Evolutionary conservation across 2,888 invertebrate genomes (phyloP).

Genomic region (Drosophila monieri): DNA sequence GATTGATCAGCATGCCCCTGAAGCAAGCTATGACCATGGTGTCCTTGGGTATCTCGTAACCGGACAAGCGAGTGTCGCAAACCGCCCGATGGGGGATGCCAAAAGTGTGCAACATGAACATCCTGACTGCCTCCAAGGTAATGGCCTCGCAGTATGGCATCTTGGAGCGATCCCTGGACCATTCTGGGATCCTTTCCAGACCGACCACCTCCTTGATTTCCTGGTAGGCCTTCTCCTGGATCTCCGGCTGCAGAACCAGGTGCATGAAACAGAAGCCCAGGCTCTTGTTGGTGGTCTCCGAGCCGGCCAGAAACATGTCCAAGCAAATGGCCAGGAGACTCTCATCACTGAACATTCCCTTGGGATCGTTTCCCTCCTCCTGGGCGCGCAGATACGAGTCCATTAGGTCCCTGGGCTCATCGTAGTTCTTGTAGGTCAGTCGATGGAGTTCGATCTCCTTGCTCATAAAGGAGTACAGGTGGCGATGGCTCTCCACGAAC

Average conservation of each 20-base stretch:
- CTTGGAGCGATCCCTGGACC: slow-evolving; percentile 88
- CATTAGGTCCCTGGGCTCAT: slow-evolving; percentile 91
- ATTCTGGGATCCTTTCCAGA: slow-evolving; percentile 87
- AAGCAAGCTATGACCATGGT: slow-evolving; percentile 92
- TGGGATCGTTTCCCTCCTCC: slow-evolving; percentile 84
- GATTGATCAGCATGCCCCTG: slow-evolving; percentile 89
- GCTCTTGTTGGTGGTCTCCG: slow-evolving; percentile 93
- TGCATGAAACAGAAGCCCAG: slow-evolving; percentile 91
- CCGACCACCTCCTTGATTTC: slow-evolving; percentile 92
- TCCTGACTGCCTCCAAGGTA: slow-evolving; percentile 90
- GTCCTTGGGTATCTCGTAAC: slow-evolving; percentile 91
- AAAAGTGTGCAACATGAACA: slow-evolving; percentile 92
- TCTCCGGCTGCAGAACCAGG: slow-evolving; percentile 88
- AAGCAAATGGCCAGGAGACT: slow-evolving; percentile 92
- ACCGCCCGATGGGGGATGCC: slow-evolving; percentile 92
- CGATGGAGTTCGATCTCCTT: slow-evolving; percentile 90
- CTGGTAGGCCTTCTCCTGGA: slow-evolving; percentile 90
- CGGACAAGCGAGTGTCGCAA: slow-evolving; percentile 88
- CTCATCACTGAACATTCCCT: slow-evolving; percentile 87
- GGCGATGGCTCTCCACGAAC: slow-evolving; percentile 89
- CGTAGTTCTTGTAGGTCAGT: slow-evolving; percentile 85
- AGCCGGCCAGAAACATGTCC: slow-evolving; percentile 94
- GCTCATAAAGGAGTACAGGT: slow-evolving; percentile 89
- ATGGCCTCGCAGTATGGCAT: slow-evolving; percentile 93
- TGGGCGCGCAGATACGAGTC: slow-evolving; percentile 91